Evolutionary conservation across 2,797 vertebrate species (phyloP), one percentile per base, ranked within the genome.

Genomic region (Enteromius trimaculatus): DNA sequence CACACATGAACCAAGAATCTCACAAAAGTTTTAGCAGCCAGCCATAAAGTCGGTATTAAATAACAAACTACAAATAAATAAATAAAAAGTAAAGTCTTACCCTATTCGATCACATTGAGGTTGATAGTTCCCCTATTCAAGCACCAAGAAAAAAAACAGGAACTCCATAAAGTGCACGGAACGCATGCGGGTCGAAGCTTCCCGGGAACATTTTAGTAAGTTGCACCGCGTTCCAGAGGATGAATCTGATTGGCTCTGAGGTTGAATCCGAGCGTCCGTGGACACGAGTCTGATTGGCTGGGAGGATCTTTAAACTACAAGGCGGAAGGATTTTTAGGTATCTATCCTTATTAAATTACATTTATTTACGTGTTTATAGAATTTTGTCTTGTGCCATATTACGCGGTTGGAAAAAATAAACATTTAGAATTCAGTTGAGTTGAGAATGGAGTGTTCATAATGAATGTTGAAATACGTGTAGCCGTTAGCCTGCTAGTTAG

Each of bases 271-370:
- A n/a, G 55, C 42, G 16, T 74, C 11, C 13, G 21, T 83, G 39
- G 64, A 51, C 23, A 75, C 62, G 23, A 39, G 8, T 85, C 71
- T 89, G 81, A 90, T 90, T 90, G 88, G 87, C 51, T 79, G 6
- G 9, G 11, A 29, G 3, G 9, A 16, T 86, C 77, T 89, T 89
- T 58, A 87, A 89, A 90, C 37, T 84, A 7, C 77, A 55, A 81
- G 87, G 88, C 87, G 89, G 81, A 90, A 76, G 87, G 80, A 77
- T 81, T 84, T 79, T 26, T 16, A 70, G 79, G 82, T 81, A 70
- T 10, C 0, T 10, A 53, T 34, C 14, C 7, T 55, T 68, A 16
- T 26, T 23, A 51, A 2, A 4, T 69, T 66, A 37, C 6, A 16
- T 31, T 29, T 69, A 39, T 51, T 34, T 26, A 42, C 14, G 19